phyloP scores from a whole-genome alignment of 2,113 vertebrate genomes.

The Dipodomys spectabilis region DNA sequence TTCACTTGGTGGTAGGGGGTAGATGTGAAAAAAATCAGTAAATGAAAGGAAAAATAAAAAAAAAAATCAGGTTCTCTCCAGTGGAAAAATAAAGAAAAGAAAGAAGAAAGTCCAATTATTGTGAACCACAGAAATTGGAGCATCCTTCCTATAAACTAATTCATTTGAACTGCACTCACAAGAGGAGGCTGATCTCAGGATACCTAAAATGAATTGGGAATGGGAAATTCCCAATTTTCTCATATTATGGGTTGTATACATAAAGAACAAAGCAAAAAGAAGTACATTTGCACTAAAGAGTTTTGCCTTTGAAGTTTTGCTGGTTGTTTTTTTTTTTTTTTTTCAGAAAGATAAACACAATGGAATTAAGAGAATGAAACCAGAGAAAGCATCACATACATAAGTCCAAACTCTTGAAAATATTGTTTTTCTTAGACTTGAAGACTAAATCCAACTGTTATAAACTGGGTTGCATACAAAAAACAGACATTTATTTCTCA shows the following conservation, averaged over 20 bases:
- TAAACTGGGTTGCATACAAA: not conserved
- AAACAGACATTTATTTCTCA: too few species aligned
- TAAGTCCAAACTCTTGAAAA: not conserved
- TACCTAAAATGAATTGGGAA: not conserved
- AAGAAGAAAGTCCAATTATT: not conserved
- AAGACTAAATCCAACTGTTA: not conserved
- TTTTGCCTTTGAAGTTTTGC: constrained; percentile 3
- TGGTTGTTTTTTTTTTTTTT: not conserved
- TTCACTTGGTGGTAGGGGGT: accelerated
- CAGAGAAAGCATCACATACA: not conserved
- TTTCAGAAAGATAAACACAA: not conserved
- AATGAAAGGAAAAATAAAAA: not conserved
- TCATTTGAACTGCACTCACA: not conserved
- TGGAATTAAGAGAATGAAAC: not conserved
- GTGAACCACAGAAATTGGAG: not conserved
- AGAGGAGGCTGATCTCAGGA: not conserved
- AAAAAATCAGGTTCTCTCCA: too few species aligned
- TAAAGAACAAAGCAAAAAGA: not conserved
- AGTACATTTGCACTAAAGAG: not conserved
- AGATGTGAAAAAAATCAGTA: not conserved
- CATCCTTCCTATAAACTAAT: not conserved
- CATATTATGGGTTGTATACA: not conserved
- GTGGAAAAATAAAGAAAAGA: not conserved
- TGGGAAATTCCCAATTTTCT: not conserved
- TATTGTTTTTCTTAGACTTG: not conserved